These are phyloP conservation scores for Antheraea mylitta DNA, from an alignment of 1,140 invertebrate genomes.

Conservation along the genomic window DNA sequence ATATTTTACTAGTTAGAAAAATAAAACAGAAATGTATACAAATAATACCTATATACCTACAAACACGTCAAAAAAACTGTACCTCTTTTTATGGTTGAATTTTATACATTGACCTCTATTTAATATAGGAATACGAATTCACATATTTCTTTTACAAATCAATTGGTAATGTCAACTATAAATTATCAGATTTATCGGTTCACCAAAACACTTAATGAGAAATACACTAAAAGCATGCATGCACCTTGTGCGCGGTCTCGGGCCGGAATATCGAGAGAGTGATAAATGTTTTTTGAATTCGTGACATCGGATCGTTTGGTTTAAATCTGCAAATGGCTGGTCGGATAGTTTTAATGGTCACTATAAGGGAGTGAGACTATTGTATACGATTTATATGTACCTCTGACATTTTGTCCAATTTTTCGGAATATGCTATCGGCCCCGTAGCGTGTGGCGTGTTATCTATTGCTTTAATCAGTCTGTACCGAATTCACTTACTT, in stretches of 20 bases:
- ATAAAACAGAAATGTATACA: too few species aligned
- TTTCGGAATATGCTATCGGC: constrained; percentile 44
- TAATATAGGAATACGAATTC: too few species aligned
- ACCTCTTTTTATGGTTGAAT: too few species aligned
- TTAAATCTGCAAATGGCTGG: constrained; percentile 65
- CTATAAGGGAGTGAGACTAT: constrained; percentile 52
- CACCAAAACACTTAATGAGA: constrained; percentile 27
- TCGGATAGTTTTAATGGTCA: constrained; percentile 66
- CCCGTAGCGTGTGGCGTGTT: constrained; percentile 15
- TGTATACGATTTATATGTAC: constrained; percentile 56
- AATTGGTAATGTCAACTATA: too few species aligned
- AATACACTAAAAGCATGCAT: constrained; percentile 32
- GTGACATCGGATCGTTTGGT: constrained; percentile 54
- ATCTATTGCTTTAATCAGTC: constrained; percentile 63
- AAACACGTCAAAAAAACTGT: too few species aligned
- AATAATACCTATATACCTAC: too few species aligned
- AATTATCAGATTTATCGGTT: neutral
- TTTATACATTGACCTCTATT: too few species aligned
- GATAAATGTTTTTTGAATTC: constrained; percentile 69
- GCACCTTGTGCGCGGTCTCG: constrained; percentile 33
- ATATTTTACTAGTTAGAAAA: too few species aligned
- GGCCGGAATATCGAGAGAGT: constrained; percentile 61
- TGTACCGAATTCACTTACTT: constrained; percentile 18
- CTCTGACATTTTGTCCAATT: constrained; percentile 42
- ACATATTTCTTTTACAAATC: too few species aligned